Base-by-base conservation (phyloP, 2,797 vertebrate genomes). In the Enteromius unitaeniatus region DNA sequence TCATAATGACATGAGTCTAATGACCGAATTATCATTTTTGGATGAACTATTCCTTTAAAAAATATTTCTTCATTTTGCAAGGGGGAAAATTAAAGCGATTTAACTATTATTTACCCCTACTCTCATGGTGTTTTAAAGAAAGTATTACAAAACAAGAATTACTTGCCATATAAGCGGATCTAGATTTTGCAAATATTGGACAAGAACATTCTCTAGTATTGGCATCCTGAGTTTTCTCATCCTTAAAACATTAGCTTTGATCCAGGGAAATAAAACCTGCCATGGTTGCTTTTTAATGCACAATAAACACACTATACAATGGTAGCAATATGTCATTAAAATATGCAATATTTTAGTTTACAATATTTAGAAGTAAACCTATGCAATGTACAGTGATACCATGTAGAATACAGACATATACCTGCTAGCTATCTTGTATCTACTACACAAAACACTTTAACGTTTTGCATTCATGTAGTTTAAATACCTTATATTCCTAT, bases 331-430 rank as follows among this genome's bases (percentile, higher is more conserved):
- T 53, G 47, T n/a, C 11, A 65, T n/a, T 67, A 19, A 75, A 28
- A 75, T 82, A 67, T 53, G 6, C 55, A 51, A 45, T 77, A 60
- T 60, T 77, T 23, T 34, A 49, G 14, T 51, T 64, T 62, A 45
- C 42, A 64, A 14, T 67, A 77, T 77, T 51, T 64, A 64, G 19
- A 82, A 82, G 42, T 67, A 83, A 65, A 67, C 45, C 45, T 42
- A 65, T 53, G 14, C 26, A 75, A 45, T 75, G 70, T 75, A 76
- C 60, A 82, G 81, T 76, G 7, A 60, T 23, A 70, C 10, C 51
- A 72, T 73, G 40, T 62, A 49, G 8, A 74, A 82, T 73, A 42
- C 79, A 34, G 55, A 62, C 15, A 19, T 82, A 28, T 67, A 82
- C 7, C 6, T 75, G 60, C 60, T 76, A 26, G 60, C 60, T 40